A percentile compares a stretch with the other conserved stretches of the same genome.
Conservation (phyloP, 2,113 vertebrate genomes). For the Callipepla californica region DNA sequence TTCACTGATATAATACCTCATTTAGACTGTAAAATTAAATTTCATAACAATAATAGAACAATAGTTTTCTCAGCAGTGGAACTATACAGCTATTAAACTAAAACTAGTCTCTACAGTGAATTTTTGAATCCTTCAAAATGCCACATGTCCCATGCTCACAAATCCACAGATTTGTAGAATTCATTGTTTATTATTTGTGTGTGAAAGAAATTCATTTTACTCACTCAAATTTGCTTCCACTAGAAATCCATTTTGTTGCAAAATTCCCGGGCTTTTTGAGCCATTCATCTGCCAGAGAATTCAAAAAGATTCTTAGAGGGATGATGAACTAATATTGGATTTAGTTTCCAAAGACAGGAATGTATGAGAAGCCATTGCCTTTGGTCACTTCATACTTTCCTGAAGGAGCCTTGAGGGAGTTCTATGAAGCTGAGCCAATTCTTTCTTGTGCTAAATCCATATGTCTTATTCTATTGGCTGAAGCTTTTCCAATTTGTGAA, state of each 20-base stretch:
- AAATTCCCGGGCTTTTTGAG: neutral
- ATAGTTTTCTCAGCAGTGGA: conserved; percentile 3
- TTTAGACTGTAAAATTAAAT: conserved; percentile 41
- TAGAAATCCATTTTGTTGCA: neutral
- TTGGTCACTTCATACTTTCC: neutral
- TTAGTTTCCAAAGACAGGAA: neutral
- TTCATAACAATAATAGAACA: neutral
- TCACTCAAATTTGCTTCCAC: neutral
- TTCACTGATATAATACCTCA: conserved; percentile 25
- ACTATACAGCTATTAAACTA: neutral
- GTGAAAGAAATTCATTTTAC: neutral
- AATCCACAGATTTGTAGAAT: neutral
- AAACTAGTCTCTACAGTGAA: neutral
- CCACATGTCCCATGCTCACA: neutral
- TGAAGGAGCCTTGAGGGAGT: neutral
- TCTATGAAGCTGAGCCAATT: neutral
- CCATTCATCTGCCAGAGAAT: neutral
- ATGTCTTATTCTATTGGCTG: neutral
- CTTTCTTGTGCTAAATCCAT: neutral
- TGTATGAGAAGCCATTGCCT: neutral
- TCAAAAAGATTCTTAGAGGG: neutral
- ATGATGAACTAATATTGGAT: neutral
- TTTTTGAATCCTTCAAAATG: neutral
- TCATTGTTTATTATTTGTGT: neutral
- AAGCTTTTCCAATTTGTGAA: conserved; percentile 36